A percentile compares a stretch with the other conserved stretches of the same genome.
phyloP scores from a whole-genome alignment of 2,888 invertebrate species.

The Stenolophus ochropezus region DNA sequence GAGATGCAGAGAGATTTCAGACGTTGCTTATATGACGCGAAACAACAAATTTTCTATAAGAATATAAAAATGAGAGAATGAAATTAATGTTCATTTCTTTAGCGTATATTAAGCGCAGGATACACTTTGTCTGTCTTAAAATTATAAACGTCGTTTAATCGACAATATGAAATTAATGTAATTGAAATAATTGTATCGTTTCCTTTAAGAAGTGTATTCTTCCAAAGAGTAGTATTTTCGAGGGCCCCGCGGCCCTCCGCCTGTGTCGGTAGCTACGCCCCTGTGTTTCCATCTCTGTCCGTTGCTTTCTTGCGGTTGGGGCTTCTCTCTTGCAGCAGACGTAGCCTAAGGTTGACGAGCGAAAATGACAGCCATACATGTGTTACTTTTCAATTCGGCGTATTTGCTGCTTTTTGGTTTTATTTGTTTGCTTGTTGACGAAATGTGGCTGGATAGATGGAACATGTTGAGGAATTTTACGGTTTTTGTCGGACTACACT shows the following conservation, averaged over 20 bases:
- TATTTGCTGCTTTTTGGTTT: constrained; percentile 9
- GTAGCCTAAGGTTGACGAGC: constrained; percentile 19
- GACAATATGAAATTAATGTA: no score
- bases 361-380: constrained; percentile 34
- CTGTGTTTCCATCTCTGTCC: constrained; percentile 9
- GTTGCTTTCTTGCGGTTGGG: constrained; percentile 3
- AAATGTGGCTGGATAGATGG: neutral
- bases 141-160: no score
- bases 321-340: constrained; percentile 4
- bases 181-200: neutral
- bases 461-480: neutral
- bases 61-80: no score
- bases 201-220: no score
- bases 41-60: no score
- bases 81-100: no score
- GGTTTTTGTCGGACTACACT: neutral
- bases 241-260: neutral
- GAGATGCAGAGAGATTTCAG: no score
- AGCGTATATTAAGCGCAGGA: no score
- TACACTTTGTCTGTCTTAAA: no score
- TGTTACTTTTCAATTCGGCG: constrained; percentile 11
- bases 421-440: neutral
- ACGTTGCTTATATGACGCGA: no score
- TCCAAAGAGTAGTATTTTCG: neutral
- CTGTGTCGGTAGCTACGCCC: neutral